Base-by-base conservation (phyloP, 2,888 invertebrate species). In the Amphiduros pacificus region DNA sequence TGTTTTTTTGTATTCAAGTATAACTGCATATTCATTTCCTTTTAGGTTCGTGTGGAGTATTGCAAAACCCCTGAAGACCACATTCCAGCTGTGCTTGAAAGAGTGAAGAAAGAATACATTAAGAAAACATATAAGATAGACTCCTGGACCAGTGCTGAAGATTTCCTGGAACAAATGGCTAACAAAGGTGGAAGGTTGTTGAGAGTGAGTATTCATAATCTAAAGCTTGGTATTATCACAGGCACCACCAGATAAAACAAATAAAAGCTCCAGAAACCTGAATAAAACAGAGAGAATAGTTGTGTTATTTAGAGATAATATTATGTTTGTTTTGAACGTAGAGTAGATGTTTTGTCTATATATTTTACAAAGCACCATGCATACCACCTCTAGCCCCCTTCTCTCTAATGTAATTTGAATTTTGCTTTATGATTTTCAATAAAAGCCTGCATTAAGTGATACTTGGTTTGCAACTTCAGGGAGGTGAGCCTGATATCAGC, bases 61-160 rank as follows among this genome's bases (percentile, higher is more conserved):
- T 89, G 99, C 0, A 91, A 92, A 74, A 90, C 89, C 79, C 98
- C 98, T 11, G 96, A 97, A 82, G 95, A 97, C 83, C 97, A 99
- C 78, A 91, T 99, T 56, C 87, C 88, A 56, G 87, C 90, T 20
- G 91, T 99, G 20, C 85, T 99, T 60, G 88, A 91, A 74, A 87
- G 95, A 67, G 95, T 98, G 0, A 90, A 91, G 71, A 87, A 87
- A 50, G 95, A 96, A 74, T 95, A 98, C 81, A 86, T 99, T 53
- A 83, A 86, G 17, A 94, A 93, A 84, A 95, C 95, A 6, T 99
- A 99, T 78, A 91, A 91, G 84, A 67, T 83, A 17, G 63, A 68
- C 3, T 87, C 87, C 14, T 99, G 95, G 94, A 86, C 84, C 1
- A 89, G 90, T 70, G 85, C 90, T 14, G 88, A 88, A 54, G 93